These are phyloP conservation scores for Pantherophis alleghaniensis DNA, from an alignment of 2,797 vertebrate genomes.

Conservation along the genomic window DNA sequence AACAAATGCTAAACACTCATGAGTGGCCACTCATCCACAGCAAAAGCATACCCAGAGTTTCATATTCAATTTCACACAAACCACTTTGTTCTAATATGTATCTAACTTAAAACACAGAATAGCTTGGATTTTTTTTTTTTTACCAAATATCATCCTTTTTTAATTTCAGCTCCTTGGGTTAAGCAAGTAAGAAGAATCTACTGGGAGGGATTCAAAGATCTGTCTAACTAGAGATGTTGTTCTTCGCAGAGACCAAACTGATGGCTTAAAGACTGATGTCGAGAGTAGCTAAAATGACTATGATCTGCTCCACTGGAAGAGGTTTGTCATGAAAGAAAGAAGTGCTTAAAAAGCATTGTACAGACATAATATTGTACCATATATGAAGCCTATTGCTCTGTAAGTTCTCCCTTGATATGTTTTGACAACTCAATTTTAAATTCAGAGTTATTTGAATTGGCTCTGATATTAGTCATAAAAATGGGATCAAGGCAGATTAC, in stretches of 20 bases:
- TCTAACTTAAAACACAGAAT: neutral
- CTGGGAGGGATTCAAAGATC: neutral
- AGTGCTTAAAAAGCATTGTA: constrained; percentile 4
- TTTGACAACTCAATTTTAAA: constrained; percentile 10
- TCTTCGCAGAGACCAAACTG: neutral
- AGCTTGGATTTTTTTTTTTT: neutral
- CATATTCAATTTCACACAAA: neutral
- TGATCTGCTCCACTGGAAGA: neutral
- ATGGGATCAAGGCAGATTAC: constrained; percentile 46
- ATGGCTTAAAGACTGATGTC: neutral
- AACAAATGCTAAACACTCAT: neutral
- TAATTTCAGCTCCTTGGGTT: neutral
- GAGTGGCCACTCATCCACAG: neutral
- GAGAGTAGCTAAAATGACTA: neutral
- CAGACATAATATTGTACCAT: neutral
- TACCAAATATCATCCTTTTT: neutral
- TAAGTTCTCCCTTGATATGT: neutral
- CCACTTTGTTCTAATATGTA: neutral
- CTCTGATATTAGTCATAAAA: constrained; percentile 61
- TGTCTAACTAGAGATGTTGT: neutral
- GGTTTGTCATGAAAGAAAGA: neutral
- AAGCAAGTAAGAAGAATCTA: neutral
- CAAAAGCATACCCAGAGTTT: neutral
- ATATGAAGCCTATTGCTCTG: neutral
- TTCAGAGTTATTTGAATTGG: constrained; percentile 17